Percentiles rank a stretch among this genome's conserved stretches.
These are phyloP conservation scores for Eurosta solidaginis DNA, from an alignment of 1,140 invertebrate species.

Conservation along the genomic window DNA sequence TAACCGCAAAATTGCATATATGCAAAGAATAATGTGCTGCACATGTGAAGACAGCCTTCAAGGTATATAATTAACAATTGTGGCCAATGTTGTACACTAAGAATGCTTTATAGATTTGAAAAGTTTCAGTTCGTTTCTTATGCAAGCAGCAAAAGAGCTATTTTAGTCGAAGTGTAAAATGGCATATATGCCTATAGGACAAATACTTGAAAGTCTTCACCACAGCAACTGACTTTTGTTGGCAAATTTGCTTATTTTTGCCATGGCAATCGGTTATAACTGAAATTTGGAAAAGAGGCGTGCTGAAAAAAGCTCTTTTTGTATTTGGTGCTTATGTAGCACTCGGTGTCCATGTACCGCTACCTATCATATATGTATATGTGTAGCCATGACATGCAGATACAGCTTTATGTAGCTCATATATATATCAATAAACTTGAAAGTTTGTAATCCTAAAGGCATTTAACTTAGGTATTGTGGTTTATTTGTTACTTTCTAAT, in stretches of 20 bases:
- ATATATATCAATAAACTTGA: neutral
- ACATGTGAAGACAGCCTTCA: too few relatives aligned
- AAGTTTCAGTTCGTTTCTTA: too few relatives aligned
- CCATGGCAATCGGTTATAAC: neutral
- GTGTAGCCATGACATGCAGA: too few relatives aligned
- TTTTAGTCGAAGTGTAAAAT: too few relatives aligned
- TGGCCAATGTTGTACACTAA: neutral
- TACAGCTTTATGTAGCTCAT: too few relatives aligned
- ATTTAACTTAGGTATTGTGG: neutral
- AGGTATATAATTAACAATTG: neutral
- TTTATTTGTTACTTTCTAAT: constrained; percentile 20
- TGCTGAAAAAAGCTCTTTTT: neutral
- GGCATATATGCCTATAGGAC: too few relatives aligned
- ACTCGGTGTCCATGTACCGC: neutral
- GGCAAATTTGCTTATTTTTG: constrained; percentile 5
- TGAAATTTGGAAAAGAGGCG: neutral
- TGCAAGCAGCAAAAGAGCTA: too few relatives aligned
- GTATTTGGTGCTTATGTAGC: neutral
- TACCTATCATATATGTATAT: too few relatives aligned
- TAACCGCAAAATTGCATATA: neutral
- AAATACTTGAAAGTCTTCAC: neutral
- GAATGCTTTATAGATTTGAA: too few relatives aligned
- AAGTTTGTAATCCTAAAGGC: neutral
- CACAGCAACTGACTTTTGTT: neutral
- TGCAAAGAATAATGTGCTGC: too few relatives aligned